phyloP scores from a whole-genome alignment of 1,140 invertebrate genomes.

The Trichonephila clavipes region DNA sequence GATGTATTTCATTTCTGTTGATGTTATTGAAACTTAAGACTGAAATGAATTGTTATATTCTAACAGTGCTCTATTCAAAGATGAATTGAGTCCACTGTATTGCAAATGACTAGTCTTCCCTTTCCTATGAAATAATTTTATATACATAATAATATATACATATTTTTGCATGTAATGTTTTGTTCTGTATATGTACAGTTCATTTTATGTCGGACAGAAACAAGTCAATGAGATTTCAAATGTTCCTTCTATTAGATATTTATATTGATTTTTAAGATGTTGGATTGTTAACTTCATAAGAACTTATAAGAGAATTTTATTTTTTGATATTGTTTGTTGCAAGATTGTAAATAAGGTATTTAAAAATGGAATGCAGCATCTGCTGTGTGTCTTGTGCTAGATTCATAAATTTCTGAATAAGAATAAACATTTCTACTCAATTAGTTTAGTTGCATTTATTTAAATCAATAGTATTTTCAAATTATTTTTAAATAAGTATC shows the following conservation, averaged over 20 bases:
- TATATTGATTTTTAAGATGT: conserved; percentile 73
- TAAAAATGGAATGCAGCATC: conserved; percentile 25
- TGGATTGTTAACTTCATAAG: conserved; percentile 72
- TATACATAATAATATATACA: conserved; percentile 66
- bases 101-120: conserved; percentile 65
- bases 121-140: conserved; percentile 57
- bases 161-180: conserved; percentile 40
- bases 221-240: conserved; percentile 59
- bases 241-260: conserved; percentile 70
- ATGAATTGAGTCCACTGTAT: conserved; percentile 23
- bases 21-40: no score
- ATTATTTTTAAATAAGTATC: no score
- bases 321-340: conserved; percentile 74
- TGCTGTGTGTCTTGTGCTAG: neutral
- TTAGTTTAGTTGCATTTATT: neutral
- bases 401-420: conserved; percentile 30
- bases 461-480: neutral
- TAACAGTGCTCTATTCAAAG: no score
- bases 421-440: conserved; percentile 47
- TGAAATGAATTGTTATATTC: no score
- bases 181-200: conserved; percentile 55
- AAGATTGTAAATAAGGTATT: conserved; percentile 17
- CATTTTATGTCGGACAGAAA: conserved; percentile 38
- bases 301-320: conserved; percentile 74
- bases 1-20: no score